Evolutionary conservation across 1,140 invertebrate species (phyloP), one percentile per base, ranked within the genome.

Genomic region (Ostrea denselamellosa): DNA sequence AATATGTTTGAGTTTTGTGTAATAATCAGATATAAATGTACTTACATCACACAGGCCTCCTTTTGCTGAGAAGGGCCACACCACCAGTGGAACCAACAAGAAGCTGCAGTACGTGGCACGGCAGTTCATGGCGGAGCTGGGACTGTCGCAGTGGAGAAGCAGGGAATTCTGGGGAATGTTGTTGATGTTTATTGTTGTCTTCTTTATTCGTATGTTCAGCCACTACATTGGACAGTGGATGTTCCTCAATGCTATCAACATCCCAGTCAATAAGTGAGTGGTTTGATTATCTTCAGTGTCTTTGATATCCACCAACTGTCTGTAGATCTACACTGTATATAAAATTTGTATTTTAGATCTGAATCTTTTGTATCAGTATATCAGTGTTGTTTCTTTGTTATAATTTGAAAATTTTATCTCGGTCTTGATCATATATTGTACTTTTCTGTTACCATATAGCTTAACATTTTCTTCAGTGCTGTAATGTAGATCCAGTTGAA

Each of bases 151-250:
- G 90, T 94, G 94, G 93, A 87, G 93, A 17, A 93, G 93, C 87
- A 87, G 91, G 28, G 93, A 94, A 86, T 94, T 94, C 91, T 94
- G 94, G 94, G 92, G 91, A 25, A 94, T 94, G 93, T 82, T 94
- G 65, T 62, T 94, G n/a, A 88, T 94, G 91, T 92, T 94, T 65
- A 89, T 93, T 9, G 51, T 94, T 25, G 89, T 93, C 2, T 93
- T 91, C 77, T 94, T 94, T 90, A 86, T 94, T 22, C 85, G 93
- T 14, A 91, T 93, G 85, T 94, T 90, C 86, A 85, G 92, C 25
- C 93, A 94, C 87, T 94, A 94, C 86, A 90, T 92, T 17, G 92
- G 91, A 22, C 93, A 94, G 91, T 94, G 93, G 93, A 12, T 94
- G 17, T 93, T 91, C 88, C 91, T 94, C 58, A 91, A 86, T 83